Conservation (phyloP, 2,888 invertebrate genomes). For the Aphidoletes aphidimyza region DNA sequence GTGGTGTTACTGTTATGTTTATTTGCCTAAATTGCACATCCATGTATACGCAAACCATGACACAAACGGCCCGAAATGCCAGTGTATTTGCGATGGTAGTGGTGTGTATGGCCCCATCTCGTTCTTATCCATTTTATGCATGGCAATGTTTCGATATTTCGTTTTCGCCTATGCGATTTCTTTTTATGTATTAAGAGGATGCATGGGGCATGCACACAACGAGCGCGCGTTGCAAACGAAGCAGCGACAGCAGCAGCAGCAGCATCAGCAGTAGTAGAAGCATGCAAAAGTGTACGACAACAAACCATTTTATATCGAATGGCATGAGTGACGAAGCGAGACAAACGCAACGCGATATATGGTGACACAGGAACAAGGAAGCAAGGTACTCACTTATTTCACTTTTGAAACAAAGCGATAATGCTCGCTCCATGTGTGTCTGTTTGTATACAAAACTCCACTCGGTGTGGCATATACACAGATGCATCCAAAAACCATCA, state of each 20-base stretch:
- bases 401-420: neutral
- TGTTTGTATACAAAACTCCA: conserved; percentile 44
- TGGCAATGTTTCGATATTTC: neutral
- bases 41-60: neutral
- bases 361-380: conserved; percentile 1
- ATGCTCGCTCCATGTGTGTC: conserved; percentile 34
- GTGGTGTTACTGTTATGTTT: conserved; percentile 51
- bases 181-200: neutral
- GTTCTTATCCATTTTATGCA: neutral
- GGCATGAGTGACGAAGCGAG: neutral
- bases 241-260: no score
- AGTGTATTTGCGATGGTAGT: neutral
- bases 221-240: neutral
- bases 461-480: conserved; percentile 11
- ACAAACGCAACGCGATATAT: neutral
- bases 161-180: no score
- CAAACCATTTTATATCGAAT: neutral
- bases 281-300: conserved; percentile 14
- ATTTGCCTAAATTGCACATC: conserved; percentile 52
- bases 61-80: neutral
- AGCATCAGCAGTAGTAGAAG: no score
- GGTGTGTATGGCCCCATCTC: neutral
- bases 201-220: conserved; percentile 17
- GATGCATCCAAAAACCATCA: neutral
- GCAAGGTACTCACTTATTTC: conserved; percentile 2